Base-by-base conservation (phyloP, 2,113 vertebrate genomes). In the Otis tarda region DNA sequence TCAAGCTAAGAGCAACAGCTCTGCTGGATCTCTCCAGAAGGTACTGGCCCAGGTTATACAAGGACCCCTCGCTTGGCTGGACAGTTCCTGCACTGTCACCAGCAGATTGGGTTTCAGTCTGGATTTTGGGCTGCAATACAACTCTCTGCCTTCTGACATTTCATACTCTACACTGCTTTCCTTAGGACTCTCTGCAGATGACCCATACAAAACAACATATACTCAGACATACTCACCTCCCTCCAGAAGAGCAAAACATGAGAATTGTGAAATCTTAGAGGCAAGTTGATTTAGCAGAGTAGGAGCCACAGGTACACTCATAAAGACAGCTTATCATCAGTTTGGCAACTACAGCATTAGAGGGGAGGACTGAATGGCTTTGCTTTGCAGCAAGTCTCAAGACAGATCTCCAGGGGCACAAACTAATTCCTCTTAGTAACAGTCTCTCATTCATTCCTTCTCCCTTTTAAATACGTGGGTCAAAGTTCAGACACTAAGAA, bases 401-500 rank as follows among this genome's bases (percentile, higher is more conserved):
- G 83, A 94, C 75, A 91, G 60, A 74, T 88, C 71, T 92, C 67
- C 60, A 68, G 50, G 49, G 64, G 53, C 43, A 95, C 60, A 87
- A 74, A 96, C 70, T 92, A 95, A 96, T 87, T 90, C 83, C 65
- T 95, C 95, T 90, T 60, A 59, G 53, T 76, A 86, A 89, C 71
- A 86, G 50, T 43, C 53, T 94, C 88, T 91, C 88, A 92, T 90
- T 97, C 92, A 89, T 69, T 87, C 74, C 76, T 94, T 93, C 81
- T 94, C 87, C 59, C 71, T 92, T 91, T 96, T 77, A 93, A 90
- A 57, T 45, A 83, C 52, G 5, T 83, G 83, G 97, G 96, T 96
- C 94, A 89, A 96, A 97, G 96, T 68, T 93, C 82, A 93, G 56
- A 74, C 79, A 92, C 89, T 98, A 98, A 98, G 97, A 98, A 90